Evolutionary conservation across 1,140 invertebrate species (phyloP), one percentile per base, ranked within the genome.

Genomic region (Scaptomyza graminum): DNA sequence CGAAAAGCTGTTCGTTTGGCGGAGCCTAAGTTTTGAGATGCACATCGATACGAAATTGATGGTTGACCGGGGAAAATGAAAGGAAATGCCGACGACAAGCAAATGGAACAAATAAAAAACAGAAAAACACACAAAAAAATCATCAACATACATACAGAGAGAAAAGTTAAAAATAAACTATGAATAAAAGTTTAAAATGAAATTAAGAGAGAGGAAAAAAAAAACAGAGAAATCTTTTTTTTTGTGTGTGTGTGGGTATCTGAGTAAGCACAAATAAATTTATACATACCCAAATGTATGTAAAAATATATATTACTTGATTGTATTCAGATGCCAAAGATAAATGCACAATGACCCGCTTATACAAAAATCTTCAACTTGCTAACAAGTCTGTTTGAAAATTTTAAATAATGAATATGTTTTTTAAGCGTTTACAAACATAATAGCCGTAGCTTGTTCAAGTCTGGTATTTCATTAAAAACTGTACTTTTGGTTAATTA

Each of bases 81-180:
- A 22, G 18, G 18, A 22, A 22, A 22, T 22, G 43, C 49, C 57
- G 12, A 55, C 22, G 37, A 59, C 64, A 62, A 68, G 16, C 70
- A 31, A 73, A 81, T 69, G 46, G 67, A 77, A 62, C 43, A 56
- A 62, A 68, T 44, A 75, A 60, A 54, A 68, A 41, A 79, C 4
- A 22, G n/a, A 64, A 52, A 55, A 2, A 54, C 56, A 52, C 16
- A 34, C 22, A 61, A 57, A 41, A 70, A 56, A 31, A 44, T 7
- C 16, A 51, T 8, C 52, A 70, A 34, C 49, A 57, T 52, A 71
- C 56, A 73, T 76, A 65, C 79, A 79, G 63, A 72, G 79, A 81
- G 55, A 62, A 75, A 76, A 66, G 76, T 66, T 88, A 88, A 77
- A 88, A 88, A 88, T 88, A 88, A 88, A 88, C 74, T 78, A 83